Evolutionary conservation across 2,888 invertebrate species (phyloP), one percentile per base, ranked within the genome.

Genomic region (Linnaemya vulpina): DNA sequence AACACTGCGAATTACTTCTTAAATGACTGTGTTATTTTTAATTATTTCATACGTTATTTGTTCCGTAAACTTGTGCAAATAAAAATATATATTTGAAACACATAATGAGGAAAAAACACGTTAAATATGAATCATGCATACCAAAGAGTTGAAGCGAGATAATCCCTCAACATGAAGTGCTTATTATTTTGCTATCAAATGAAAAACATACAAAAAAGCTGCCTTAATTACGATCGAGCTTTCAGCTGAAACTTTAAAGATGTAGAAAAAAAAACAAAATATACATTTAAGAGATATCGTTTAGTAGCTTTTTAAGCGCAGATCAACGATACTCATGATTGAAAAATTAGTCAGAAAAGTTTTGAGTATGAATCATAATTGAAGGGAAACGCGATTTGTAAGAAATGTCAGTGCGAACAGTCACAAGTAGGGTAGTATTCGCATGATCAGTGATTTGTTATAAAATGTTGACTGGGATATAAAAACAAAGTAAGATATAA

Each of bases 71-170:
- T 74, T 35, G 65, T 1, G 25, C 10, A 55, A 43, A 43, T 20
- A 35, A 46, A 46, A 35, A 62, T 67, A 35, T 51, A 17, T 51
- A 75, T 76, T 70, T 81, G 3, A 68, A 63, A 63, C 81, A 63
- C 81, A 78, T 58, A 78, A 70, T 70, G 22, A 74, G 81, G 77
- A 84, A 81, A 74, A 77, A 55, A 70, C 15, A 11, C 1, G 43
- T 17, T 22, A 10, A 35, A 22, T 40, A 84, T 84, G 81, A 84
- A 70, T 84, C 84, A 84, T 81, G 81, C 73, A 84, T 84, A 81
- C 67, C 55, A 84, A 84, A 49, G 40, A 80, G 80, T 76, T 51
- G n/a, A 25, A 70, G 67, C 70, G 74, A 81, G 78, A 65, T 77
- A 68, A 80, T 62, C 38, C 10, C 13, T 40, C 53, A 20, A 68